phyloP scores from a whole-genome alignment of 2,888 invertebrate genomes.

The Dryococelus australis region DNA sequence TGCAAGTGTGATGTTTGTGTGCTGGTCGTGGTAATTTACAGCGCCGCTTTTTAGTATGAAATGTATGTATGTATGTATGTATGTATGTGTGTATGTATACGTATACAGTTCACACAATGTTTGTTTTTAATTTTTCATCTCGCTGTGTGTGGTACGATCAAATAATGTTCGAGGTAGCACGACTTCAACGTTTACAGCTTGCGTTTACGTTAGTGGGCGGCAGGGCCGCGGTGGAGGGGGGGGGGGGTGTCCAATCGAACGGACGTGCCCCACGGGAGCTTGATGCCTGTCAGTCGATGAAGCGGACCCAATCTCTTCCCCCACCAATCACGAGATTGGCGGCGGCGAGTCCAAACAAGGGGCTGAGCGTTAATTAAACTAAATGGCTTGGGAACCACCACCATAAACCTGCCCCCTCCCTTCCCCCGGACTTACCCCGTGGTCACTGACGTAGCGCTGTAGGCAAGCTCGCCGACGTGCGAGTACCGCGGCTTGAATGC shows the following conservation, averaged over 20 bases:
- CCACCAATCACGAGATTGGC: not conserved
- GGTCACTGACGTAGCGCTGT: too few species aligned
- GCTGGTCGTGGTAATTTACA: too few species aligned
- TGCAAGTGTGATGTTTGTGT: too few species aligned
- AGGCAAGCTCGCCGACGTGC: too few species aligned
- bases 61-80: too few species aligned
- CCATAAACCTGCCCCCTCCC: not conserved
- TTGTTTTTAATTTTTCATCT: too few species aligned
- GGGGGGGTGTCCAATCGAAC: not conserved
- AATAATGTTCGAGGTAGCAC: not conserved
- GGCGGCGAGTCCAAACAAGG: not conserved
- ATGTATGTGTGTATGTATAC: too few species aligned
- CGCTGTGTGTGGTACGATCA: not conserved
- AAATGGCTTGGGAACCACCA: not conserved
- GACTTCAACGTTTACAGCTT: not conserved
- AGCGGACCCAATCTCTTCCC: not conserved
- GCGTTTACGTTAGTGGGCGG: not conserved
- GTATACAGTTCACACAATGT: too few species aligned
- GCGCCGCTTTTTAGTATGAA: too few species aligned
- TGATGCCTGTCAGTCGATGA: not conserved
- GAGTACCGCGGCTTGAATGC: too few species aligned
- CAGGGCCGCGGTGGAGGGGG: too few species aligned
- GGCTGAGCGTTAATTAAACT: slow-evolving; percentile 16
- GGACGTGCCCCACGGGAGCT: not conserved
- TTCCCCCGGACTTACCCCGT: not conserved